Evolutionary conservation across 2,113 vertebrate species (phyloP), one percentile per base, ranked within the genome.

Genomic region (Glaucidium brasilianum): DNA sequence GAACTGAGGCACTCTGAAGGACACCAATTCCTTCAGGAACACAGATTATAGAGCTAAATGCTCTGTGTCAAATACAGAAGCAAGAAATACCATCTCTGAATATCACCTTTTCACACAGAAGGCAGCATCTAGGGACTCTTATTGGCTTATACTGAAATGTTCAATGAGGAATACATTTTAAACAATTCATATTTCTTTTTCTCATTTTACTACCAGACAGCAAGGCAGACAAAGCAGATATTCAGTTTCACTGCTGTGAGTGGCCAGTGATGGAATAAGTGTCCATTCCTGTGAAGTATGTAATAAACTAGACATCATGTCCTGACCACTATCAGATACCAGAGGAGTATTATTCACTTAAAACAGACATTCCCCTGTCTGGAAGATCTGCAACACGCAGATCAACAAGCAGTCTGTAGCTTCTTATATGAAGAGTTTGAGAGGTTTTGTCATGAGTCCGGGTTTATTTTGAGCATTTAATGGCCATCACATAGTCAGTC

Each of bases 151-250:
- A 45, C 16, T 32, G 80, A 9, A 22, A 23, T 25, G 43, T 69
- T 35, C 74, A 56, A 12, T 19, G 26, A 39, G 17, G 13, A 72
- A 55, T 5, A 10, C 5, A 68, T 52, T 88, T 72, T 5, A 30
- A 94, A 56, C 45, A 35, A 16, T 35, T 58, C 43, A 15, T 68
- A 58, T 81, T 94, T 94, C 87, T 94, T 91, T 58, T 92, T 72
- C 67, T 92, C 74, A 75, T 79, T 88, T 83, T 60, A 45, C 84
- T 41, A 67, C 87, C 59, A 91, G 84, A 59, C 80, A 87, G 90
- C 45, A 7, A 64, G 52, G 71, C 62, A 95, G 62, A 93, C 55
- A 58, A 82, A 88, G 66, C 55, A 34, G 78, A 83, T 35, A 25
- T 1, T 9, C 47, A 14, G 41, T 8, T 68, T n/a, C 55, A 15